phyloP scores from a whole-genome alignment of 2,888 invertebrate genomes.

The Helicoverpa assulta region DNA sequence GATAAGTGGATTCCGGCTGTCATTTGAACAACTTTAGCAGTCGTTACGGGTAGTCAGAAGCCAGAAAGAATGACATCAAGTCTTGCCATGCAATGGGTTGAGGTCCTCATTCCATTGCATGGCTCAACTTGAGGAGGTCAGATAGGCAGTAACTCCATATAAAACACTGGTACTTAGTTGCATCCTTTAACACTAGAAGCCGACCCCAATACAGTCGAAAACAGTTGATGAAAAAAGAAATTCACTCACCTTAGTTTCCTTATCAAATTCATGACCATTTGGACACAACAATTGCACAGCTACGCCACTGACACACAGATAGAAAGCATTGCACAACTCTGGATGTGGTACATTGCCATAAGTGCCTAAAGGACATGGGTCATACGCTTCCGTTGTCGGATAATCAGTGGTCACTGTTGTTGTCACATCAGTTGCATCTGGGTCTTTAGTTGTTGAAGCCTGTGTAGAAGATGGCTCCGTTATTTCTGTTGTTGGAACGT shows the following conservation, averaged over 20 bases:
- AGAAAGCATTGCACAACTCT: conserved; percentile 66
- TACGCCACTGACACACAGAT: conserved; percentile 65
- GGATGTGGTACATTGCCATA: conserved; percentile 70
- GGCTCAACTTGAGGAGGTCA: too few species aligned
- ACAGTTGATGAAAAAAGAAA: background rate
- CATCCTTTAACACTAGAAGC: too few species aligned
- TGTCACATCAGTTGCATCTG: conserved; percentile 10
- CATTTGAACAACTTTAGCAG: too few species aligned
- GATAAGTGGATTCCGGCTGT: too few species aligned
- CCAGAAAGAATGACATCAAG: too few species aligned
- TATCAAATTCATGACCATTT: conserved; percentile 66
- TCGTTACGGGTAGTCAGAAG: too few species aligned
- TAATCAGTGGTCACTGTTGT: conserved; percentile 24
- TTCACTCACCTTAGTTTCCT: conserved; percentile 51
- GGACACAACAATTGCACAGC: conserved; percentile 65
- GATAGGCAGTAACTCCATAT: too few species aligned
- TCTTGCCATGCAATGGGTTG: too few species aligned
- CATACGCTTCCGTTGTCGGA: conserved; percentile 27
- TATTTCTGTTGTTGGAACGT: background rate
- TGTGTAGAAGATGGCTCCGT: background rate
- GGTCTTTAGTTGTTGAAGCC: background rate
- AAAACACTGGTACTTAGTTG: too few species aligned
- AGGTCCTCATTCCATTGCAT: too few species aligned
- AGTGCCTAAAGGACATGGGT: conserved; percentile 60
- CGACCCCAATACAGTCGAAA: too few species aligned